These are phyloP conservation scores for Sakesphorus luctuosus DNA, from an alignment of 2,113 vertebrate species.

Conservation along the genomic window DNA sequence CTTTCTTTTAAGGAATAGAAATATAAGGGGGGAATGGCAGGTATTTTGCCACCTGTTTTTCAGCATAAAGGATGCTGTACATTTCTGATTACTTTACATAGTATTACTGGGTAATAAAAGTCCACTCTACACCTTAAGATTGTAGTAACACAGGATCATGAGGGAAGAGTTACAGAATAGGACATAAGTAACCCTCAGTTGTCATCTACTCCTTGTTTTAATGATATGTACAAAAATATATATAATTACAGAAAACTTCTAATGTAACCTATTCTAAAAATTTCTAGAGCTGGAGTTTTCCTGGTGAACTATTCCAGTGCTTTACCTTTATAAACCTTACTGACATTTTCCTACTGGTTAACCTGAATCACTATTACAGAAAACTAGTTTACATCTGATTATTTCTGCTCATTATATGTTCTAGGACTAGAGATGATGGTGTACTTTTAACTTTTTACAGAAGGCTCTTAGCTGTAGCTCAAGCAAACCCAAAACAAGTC, in stretches of 20 bases:
- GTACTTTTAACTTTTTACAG: background rate
- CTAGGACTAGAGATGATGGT: background rate
- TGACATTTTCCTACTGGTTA: background rate
- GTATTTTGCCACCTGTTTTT: background rate
- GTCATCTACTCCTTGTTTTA: background rate
- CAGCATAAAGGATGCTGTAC: background rate
- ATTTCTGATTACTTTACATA: background rate
- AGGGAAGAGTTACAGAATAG: background rate
- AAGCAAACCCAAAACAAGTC: background rate
- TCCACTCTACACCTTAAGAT: background rate
- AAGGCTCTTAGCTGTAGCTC: background rate
- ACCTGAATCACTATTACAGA: background rate
- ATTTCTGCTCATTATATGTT: background rate
- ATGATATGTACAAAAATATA: background rate
- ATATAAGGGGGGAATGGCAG: background rate
- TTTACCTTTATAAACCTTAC: background rate
- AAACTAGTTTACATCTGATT: background rate
- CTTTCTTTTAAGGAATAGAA: background rate
- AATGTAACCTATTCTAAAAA: background rate
- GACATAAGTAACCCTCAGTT: background rate
- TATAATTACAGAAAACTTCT: rapidly evolving
- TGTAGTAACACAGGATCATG: background rate
- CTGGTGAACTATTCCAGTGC: background rate
- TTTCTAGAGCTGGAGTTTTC: background rate
- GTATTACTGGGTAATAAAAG: background rate